These are phyloP conservation scores for Pheosia tremula DNA, from an alignment of 2,888 invertebrate species.

Conservation along the genomic window DNA sequence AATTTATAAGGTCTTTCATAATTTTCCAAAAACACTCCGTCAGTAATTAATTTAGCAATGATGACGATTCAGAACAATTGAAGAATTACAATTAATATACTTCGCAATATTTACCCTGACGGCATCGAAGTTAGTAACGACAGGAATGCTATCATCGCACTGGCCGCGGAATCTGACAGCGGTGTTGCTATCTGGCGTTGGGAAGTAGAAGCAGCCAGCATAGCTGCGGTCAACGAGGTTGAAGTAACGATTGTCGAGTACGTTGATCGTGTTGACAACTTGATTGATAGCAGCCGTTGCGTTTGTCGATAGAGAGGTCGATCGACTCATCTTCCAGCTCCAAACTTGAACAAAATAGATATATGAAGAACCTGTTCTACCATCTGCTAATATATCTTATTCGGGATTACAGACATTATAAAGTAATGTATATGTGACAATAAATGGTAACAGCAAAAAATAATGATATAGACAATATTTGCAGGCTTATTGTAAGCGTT, in stretches of 20 bases:
- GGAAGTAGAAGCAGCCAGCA: slow-evolving; percentile 37
- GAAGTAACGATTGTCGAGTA: slow-evolving; percentile 51
- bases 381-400: no score
- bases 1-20: no score
- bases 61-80: no score
- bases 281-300: slow-evolving; percentile 43
- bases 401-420: no score
- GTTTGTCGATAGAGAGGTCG: slow-evolving; percentile 31
- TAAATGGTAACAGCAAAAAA: no score
- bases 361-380: no score
- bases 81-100: no score
- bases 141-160: slow-evolving; percentile 27
- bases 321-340: slow-evolving; percentile 63
- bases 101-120: slow-evolving; percentile 24
- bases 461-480: no score
- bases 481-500: no score
- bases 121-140: slow-evolving; percentile 26
- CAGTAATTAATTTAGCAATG: no score
- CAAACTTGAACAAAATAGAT: slow-evolving; percentile 41
- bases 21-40: no score
- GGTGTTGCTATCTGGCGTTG: slow-evolving; percentile 21
- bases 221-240: slow-evolving; percentile 42
- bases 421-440: no score
- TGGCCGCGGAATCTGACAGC: slow-evolving; percentile 32
- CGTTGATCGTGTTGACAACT: slow-evolving; percentile 38